Base-by-base conservation (phyloP, 2,888 invertebrate species). In the Sicus ferrugineus region DNA sequence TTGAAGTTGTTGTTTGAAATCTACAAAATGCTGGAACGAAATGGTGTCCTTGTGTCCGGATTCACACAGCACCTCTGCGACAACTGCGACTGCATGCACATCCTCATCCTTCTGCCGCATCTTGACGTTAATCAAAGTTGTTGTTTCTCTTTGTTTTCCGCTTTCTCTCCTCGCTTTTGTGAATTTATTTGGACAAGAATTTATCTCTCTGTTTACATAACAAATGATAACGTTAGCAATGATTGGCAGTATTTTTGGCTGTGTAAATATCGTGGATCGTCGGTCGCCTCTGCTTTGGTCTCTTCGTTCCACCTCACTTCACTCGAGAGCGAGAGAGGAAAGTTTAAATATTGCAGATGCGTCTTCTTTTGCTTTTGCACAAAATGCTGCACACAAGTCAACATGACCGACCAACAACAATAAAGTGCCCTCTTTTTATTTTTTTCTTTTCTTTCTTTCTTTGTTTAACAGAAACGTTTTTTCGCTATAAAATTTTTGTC, bases 201-300 rank as follows among this genome's bases (percentile, higher is more conserved):
- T 54, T 54, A 28, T 54, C 23, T 14, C 28, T 28, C 26, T 26
- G 28, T 28, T 23, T 54, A 23, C 16, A 28, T 23, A 54, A 28
- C 54, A 54, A 28, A 54, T 54, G 54, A 54, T 9, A 54, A 54
- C 23, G 54, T 54, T 28, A 28, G 11, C 54, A 54, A 54, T 54
- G 54, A 54, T 54, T 54, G 54, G 54, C 54, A 54, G 23, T 11
- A 54, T 26, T 14, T 46, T 46, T 46, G 46, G 14, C 0, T 42
- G n/a, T 42, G 11, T 4, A 42, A n/a, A n/a, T 42, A 4, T 42
- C 42, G 42, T 42, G 42, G 14, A n/a, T 42, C 1, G n/a, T n/a
- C n/a, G n/a, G n/a, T n/a, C 16, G 14, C n/a, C 5, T 42, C 42
- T 42, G 1, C 7, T 42, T 42, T 42, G 5, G 4, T 42, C 14